These are phyloP conservation scores for Nomada hirtipes DNA, from an alignment of 2,888 invertebrate genomes.

Conservation along the genomic window DNA sequence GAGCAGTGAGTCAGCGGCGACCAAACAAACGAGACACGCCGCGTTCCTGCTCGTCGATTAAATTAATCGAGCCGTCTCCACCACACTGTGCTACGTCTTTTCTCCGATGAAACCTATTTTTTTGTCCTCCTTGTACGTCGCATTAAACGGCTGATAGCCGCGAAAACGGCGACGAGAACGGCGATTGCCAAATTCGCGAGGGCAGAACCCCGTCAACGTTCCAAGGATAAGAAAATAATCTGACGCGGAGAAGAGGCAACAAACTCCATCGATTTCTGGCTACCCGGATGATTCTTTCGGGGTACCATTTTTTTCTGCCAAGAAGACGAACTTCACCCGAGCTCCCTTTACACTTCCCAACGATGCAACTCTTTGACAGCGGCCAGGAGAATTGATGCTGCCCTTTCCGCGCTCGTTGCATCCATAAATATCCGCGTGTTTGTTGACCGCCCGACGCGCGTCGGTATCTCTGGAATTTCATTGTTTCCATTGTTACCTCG, in stretches of 20 bases:
- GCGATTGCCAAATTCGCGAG: no score
- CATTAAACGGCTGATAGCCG: neutral
- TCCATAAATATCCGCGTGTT: slow-evolving; percentile 64
- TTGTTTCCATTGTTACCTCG: slow-evolving; percentile 15
- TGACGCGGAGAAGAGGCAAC: neutral
- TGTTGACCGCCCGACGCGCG: slow-evolving; percentile 14
- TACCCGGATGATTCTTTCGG: neutral
- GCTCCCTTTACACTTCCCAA: neutral
- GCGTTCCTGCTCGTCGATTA: slow-evolving; percentile 45
- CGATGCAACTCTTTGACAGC: slow-evolving; percentile 5
- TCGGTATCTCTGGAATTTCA: slow-evolving; percentile 34
- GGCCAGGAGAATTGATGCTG: slow-evolving; percentile 32
- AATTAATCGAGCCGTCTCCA: slow-evolving; percentile 50
- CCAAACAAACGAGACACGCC: slow-evolving; percentile 35
- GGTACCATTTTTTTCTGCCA: neutral
- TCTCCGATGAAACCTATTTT: neutral
- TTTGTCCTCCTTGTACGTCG: neutral
- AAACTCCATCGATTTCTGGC: slow-evolving; percentile 2
- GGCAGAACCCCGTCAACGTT: neutral
- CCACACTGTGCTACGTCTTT: slow-evolving; percentile 1
- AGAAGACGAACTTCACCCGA: neutral
- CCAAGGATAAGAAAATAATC: slow-evolving; percentile 32
- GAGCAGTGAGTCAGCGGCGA: slow-evolving; percentile 52
- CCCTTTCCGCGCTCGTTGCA: slow-evolving; percentile 44
- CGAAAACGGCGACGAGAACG: slow-evolving; percentile 1